These are phyloP conservation scores for Agrotis ipsilon DNA, from an alignment of 2,888 invertebrate species.

Conservation along the genomic window DNA sequence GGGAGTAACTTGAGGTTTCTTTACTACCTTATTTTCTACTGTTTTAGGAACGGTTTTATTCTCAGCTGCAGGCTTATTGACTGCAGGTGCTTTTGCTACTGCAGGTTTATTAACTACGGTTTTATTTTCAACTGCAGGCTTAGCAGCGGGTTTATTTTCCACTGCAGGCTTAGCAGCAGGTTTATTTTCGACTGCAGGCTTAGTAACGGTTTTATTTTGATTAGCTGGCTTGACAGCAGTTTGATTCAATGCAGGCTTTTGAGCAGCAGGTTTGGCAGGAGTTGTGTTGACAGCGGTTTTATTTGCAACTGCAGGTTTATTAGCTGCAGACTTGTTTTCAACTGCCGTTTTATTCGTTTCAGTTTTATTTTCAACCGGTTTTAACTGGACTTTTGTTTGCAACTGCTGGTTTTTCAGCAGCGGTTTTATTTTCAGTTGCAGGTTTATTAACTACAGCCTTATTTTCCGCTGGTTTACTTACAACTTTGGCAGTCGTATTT, in stretches of 20 bases:
- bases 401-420: conserved; percentile 1
- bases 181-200: conserved; percentile 8
- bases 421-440: conserved; percentile 19
- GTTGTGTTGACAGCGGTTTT: background rate
- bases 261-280: background rate
- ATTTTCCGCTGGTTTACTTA: conserved; percentile 14
- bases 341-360: conserved; percentile 6
- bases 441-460: conserved; percentile 20
- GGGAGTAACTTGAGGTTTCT: conserved; percentile 22
- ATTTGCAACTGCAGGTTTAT: conserved; percentile 15
- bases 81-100: conserved; percentile 3
- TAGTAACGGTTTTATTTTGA: conserved; percentile 14
- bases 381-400: conserved; percentile 3
- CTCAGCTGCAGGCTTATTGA: conserved; percentile 7
- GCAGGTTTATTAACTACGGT: background rate
- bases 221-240: background rate
- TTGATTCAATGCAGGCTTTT: conserved; percentile 7
- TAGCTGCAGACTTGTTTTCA: conserved; percentile 2
- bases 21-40: conserved; percentile 15
- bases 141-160: background rate
- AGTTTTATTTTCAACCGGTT: conserved; percentile 14
- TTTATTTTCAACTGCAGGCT: conserved; percentile 15
- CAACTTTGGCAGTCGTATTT: conserved; percentile 3
- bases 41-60: conserved; percentile 10
- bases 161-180: background rate